A percentile compares a stretch with the other conserved stretches of the same genome.
Evolutionary conservation across 2,797 vertebrate species (phyloP).

Genomic region (Geotrypetes seraphini): DNA sequence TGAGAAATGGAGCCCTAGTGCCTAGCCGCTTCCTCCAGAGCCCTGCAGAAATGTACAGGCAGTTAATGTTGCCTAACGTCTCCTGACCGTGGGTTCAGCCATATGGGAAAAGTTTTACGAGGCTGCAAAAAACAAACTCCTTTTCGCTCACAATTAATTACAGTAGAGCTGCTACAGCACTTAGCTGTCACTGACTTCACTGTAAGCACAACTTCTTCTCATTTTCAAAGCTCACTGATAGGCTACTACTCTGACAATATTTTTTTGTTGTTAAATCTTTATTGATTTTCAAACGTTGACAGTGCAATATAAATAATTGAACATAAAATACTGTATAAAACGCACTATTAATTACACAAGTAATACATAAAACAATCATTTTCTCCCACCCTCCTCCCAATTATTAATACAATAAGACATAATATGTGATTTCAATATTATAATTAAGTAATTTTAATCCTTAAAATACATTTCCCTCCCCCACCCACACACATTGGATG

Average conservation of each 20-base stretch:
- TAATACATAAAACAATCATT: too few relatives aligned
- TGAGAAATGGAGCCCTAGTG: constrained; percentile 56
- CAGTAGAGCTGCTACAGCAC: constrained; percentile 62
- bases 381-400: too few relatives aligned
- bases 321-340: too few relatives aligned
- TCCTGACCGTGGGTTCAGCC: constrained; percentile 81
- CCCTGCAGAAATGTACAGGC: constrained; percentile 62
- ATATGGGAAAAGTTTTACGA: constrained; percentile 77
- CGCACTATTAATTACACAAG: too few relatives aligned
- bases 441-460: too few relatives aligned
- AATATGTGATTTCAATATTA: too few relatives aligned
- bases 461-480: too few relatives aligned
- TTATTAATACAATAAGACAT: too few relatives aligned
- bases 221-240: constrained; percentile 57
- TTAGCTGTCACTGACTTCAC: constrained; percentile 57
- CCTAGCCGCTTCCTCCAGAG: constrained; percentile 47
- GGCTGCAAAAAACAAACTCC: constrained; percentile 59
- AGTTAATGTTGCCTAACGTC: constrained; percentile 85
- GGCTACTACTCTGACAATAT: constrained; percentile 58
- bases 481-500: too few relatives aligned
- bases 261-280: too few relatives aligned
- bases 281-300: too few relatives aligned
- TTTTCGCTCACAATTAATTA: constrained; percentile 85
- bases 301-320: too few relatives aligned
- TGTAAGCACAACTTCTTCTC: constrained; percentile 52